Base-by-base conservation (phyloP, 2,888 invertebrate genomes). In the Megastigmus dorsalis region DNA sequence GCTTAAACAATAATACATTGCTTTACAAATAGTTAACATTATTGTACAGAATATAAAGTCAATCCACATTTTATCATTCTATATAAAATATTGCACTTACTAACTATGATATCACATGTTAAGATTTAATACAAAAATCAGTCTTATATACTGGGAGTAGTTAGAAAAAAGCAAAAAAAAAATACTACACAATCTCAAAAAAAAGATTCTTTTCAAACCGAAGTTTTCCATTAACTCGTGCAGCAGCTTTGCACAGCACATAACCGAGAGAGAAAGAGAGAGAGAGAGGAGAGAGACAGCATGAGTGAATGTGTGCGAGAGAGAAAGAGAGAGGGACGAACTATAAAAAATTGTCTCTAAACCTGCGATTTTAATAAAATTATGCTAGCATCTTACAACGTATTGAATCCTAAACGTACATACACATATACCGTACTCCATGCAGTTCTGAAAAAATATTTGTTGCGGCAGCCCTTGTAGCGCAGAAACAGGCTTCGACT, bases 301-400 rank as follows among this genome's bases (percentile, higher is more conserved):
- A 28, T 48, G 59, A 68, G 23, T n/a, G 36, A 57, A n/a, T n/a
- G n/a, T n/a, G n/a, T n/a, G 48, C 23, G 54, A 30, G 38, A 57
- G 26, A 13, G 43, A 28, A 4, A 15, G 9, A 0, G 41, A 57
- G 59, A 68, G 23, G n/a, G 36, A 57, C 36, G n/a, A n/a, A n/a
- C n/a, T n/a, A n/a, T n/a, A 41, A 68, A 59, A 68, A 68, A 68
- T 68, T 20, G 59, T 68, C 68, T 59, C 50, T 18, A 6, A 36
- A 26, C 41, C 50, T 38, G 55, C 38, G 55, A 55, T 54, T 52
- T 63, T 71, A 63, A 63, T 71, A 48, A 71, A 71, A 71, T 71
- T 55, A 15, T 15, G 15, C 50, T 2, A 28, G 20, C 65, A 62
- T 33, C n/a, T n/a, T n/a, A n/a, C n/a, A n/a, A n/a, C n/a, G n/a